Evolutionary conservation across 2,888 invertebrate species (phyloP).

Genomic region (Callinectes sapidus): DNA sequence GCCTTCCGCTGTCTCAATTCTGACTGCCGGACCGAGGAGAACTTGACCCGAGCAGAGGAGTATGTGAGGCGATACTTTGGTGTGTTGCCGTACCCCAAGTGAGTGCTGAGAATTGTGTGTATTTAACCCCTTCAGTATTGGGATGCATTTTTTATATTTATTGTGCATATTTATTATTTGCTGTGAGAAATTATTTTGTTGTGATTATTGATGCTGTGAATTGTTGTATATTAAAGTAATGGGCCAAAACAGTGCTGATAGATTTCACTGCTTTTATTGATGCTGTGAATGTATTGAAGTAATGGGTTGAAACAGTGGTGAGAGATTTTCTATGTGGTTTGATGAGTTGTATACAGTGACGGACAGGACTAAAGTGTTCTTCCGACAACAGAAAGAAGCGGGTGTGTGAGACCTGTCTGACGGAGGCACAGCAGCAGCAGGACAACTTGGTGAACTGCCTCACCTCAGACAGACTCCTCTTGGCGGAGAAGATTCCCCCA

Average conservation of each 20-base stretch:
- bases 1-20: constrained; percentile 70
- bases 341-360: background rate
- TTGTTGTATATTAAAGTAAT: background rate
- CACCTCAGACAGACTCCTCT: constrained; percentile 47
- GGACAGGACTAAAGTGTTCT: background rate
- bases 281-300: background rate
- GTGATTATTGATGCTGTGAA: too few species aligned
- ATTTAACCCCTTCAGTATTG: too few species aligned
- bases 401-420: constrained; percentile 59
- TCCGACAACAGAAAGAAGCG: constrained; percentile 57
- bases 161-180: too few species aligned
- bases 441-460: constrained; percentile 57
- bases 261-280: background rate
- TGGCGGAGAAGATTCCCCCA: constrained; percentile 57
- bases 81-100: constrained; percentile 68
- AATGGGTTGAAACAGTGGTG: background rate
- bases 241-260: background rate
- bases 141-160: too few species aligned
- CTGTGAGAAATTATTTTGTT: background rate
- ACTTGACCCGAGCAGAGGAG: constrained; percentile 57
- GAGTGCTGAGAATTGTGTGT: background rate
- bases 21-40: constrained; percentile 64
- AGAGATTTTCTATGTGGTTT: background rate
- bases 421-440: constrained; percentile 55
- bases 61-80: constrained; percentile 68